phyloP scores from a whole-genome alignment of 2,113 vertebrate genomes.

The Alethe diademata region DNA sequence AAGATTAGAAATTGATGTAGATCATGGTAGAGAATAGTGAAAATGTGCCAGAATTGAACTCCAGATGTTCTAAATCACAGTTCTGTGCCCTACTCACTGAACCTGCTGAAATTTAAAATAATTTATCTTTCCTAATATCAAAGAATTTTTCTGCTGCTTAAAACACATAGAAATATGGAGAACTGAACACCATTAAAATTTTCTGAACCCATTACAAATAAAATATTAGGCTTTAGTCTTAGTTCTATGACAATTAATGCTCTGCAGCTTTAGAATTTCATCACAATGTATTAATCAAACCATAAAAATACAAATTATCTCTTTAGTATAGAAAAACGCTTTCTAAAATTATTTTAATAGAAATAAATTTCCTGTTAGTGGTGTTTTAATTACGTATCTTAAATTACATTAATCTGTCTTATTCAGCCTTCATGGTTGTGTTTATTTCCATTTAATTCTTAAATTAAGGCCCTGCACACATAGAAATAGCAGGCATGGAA shows the following conservation, averaged over 20 bases:
- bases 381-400: background rate
- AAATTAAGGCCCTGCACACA: background rate
- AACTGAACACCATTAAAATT: background rate
- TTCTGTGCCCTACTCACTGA: background rate
- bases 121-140: background rate
- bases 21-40: background rate
- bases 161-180: background rate
- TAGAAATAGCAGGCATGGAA: background rate
- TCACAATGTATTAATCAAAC: constrained; percentile 27
- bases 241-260: background rate
- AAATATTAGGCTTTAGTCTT: constrained; percentile 14
- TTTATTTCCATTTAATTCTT: background rate
- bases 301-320: constrained; percentile 22
- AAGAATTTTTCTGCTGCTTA: background rate
- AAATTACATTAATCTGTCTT: background rate
- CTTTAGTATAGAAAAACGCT: background rate
- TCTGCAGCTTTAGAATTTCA: constrained; percentile 21
- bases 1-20: background rate
- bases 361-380: background rate
- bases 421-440: background rate
- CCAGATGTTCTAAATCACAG: background rate
- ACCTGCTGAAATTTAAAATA: background rate
- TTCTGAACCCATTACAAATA: background rate
- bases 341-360: constrained; percentile 19
- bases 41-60: background rate